Conservation (phyloP, 2,797 vertebrate genomes). For the Craterocephalus amniculus region DNA sequence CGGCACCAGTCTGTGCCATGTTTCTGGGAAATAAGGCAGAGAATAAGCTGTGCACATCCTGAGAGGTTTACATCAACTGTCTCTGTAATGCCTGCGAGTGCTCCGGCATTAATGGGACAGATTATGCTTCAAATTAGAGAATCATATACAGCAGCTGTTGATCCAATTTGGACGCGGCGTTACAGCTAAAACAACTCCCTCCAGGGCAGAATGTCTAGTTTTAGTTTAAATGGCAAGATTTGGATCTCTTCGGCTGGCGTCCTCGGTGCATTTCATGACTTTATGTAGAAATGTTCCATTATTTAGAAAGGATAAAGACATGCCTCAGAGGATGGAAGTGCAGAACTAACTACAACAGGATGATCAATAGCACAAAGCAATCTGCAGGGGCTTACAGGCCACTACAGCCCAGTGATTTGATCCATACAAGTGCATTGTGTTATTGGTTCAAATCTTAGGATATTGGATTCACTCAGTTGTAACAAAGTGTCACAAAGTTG, state of each 20-base stretch:
- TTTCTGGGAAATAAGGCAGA: constrained; percentile 74
- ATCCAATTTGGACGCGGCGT: constrained; percentile 76
- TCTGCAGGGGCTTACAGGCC: constrained; percentile 52
- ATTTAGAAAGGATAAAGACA: constrained; percentile 56
- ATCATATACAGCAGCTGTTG: constrained; percentile 85
- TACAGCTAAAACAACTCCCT: constrained; percentile 74
- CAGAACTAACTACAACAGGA: constrained; percentile 49
- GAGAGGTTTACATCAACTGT: constrained; percentile 78
- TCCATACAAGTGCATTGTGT: constrained; percentile 65
- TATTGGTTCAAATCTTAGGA: constrained; percentile 54
- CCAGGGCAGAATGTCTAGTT: constrained; percentile 55
- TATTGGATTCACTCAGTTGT: constrained; percentile 55
- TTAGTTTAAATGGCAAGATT: constrained; percentile 53
- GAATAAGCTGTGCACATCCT: constrained; percentile 80
- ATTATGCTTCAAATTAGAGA: constrained; percentile 83
- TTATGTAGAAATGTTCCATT: constrained; percentile 47
- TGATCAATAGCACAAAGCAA: constrained; percentile 70
- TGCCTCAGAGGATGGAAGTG: constrained; percentile 54
- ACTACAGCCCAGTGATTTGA: constrained; percentile 63
- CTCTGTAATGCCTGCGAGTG: constrained; percentile 78
- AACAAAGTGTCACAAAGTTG: constrained; percentile 43
- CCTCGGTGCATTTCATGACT: constrained; percentile 54
- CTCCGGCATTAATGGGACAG: constrained; percentile 80
- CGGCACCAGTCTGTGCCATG: constrained; percentile 72
- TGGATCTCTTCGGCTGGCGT: constrained; percentile 47